Evolutionary conservation across 2,113 vertebrate species (phyloP).

Genomic region (Caranx melampygus): DNA sequence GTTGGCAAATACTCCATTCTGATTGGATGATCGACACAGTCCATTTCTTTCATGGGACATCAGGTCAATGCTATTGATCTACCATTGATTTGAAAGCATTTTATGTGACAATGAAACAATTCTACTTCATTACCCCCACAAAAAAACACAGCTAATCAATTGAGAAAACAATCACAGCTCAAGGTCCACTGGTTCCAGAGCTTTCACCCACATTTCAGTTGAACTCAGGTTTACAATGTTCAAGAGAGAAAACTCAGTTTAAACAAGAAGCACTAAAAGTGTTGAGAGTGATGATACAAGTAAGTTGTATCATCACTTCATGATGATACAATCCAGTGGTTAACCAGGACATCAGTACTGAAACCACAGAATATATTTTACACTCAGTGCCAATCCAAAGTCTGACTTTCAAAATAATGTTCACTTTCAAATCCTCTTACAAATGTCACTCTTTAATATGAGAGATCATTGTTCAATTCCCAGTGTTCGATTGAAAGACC

Average conservation of each 20-base stretch:
- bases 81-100: not conserved
- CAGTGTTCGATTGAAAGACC: too few relatives aligned
- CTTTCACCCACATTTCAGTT: not conserved
- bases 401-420: too few relatives aligned
- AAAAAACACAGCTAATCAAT: not conserved
- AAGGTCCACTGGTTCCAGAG: constrained; percentile 3
- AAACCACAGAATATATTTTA: too few relatives aligned
- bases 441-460: too few relatives aligned
- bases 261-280: not conserved
- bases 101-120: not conserved
- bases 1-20: not conserved
- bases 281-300: too few relatives aligned
- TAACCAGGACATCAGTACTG: too few relatives aligned
- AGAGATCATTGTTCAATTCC: too few relatives aligned
- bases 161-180: not conserved
- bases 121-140: not conserved
- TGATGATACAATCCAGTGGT: too few relatives aligned
- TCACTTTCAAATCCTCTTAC: too few relatives aligned
- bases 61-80: not conserved
- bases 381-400: too few relatives aligned
- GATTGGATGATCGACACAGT: not conserved
- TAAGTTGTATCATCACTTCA: too few relatives aligned
- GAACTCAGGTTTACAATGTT: not conserved
- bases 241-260: not conserved
- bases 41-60: not conserved